Evolutionary conservation across 2,113 vertebrate species (phyloP).

Genomic region (Struthidea cinerea): DNA sequence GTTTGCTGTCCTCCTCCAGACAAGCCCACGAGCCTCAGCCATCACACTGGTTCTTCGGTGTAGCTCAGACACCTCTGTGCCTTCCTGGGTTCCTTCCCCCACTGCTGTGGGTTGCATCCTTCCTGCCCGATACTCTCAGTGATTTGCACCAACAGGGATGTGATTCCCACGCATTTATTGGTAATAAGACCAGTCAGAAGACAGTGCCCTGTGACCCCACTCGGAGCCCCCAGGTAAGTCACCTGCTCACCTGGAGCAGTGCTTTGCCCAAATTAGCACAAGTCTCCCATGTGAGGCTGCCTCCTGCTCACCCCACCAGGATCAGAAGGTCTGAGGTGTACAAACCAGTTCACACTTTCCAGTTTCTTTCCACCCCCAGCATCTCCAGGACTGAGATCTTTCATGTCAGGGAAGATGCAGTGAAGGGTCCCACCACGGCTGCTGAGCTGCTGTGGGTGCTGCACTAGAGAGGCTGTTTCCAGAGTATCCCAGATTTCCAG

Average conservation of each 20-base stretch:
- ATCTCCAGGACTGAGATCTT: neutral
- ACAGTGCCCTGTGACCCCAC: neutral
- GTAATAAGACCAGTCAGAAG: neutral
- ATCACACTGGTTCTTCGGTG: neutral
- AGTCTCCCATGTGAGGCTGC: neutral
- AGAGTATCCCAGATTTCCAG: neutral
- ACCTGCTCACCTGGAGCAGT: neutral
- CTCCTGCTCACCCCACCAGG: neutral
- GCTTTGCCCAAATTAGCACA: neutral
- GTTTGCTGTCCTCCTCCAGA: neutral
- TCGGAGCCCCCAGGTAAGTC: neutral
- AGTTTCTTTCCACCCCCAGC: neutral
- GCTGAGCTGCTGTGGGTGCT: neutral
- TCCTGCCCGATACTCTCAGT: neutral
- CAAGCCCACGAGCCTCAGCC: neutral
- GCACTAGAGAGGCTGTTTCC: neutral
- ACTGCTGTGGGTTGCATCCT: neutral
- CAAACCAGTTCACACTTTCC: neutral
- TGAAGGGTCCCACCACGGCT: neutral
- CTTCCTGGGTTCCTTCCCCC: neutral
- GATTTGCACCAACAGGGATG: neutral
- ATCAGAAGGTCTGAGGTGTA: neutral
- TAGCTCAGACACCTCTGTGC: neutral
- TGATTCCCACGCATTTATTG: neutral
- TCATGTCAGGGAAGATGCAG: neutral